A percentile compares a stretch with the other conserved stretches of the same genome.
Evolutionary conservation across 2,113 vertebrate genomes (phyloP).

Genomic region (Sturnira hondurensis): DNA sequence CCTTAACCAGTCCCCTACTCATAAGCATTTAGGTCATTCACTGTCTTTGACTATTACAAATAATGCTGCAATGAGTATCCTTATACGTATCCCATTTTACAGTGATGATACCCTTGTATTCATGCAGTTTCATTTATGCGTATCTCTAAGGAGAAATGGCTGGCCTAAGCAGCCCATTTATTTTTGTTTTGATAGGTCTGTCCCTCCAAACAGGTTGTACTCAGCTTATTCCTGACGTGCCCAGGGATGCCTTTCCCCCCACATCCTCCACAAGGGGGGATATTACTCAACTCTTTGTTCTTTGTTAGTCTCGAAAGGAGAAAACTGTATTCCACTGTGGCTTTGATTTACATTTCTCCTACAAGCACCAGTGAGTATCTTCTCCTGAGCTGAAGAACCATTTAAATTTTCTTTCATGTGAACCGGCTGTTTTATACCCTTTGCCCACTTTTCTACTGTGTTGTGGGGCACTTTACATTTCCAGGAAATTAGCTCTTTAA

Average conservation of each 20-base stretch:
- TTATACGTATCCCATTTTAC: not conserved
- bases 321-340: not conserved
- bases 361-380: not conserved
- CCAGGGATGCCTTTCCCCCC: not conserved
- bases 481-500: not conserved
- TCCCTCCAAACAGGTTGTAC: not conserved
- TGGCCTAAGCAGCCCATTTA: not conserved
- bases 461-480: not conserved
- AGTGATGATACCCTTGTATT: not conserved
- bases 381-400: not conserved
- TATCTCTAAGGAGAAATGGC: not conserved
- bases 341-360: slow-evolving; percentile 6
- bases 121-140: not conserved
- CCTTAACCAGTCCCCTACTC: not conserved
- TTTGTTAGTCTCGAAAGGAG: not conserved
- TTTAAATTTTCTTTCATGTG: not conserved
- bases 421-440: not conserved
- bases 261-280: not conserved
- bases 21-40: not conserved
- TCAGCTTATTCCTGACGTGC: too few species aligned
- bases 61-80: not conserved
- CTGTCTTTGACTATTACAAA: not conserved
- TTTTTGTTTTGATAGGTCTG: not conserved
- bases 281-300: not conserved
- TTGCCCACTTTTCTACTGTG: not conserved